Evolutionary conservation across 1,140 invertebrate genomes (phyloP), one percentile per base, ranked within the genome.

Genomic region (Drosophila kurseongensis): DNA sequence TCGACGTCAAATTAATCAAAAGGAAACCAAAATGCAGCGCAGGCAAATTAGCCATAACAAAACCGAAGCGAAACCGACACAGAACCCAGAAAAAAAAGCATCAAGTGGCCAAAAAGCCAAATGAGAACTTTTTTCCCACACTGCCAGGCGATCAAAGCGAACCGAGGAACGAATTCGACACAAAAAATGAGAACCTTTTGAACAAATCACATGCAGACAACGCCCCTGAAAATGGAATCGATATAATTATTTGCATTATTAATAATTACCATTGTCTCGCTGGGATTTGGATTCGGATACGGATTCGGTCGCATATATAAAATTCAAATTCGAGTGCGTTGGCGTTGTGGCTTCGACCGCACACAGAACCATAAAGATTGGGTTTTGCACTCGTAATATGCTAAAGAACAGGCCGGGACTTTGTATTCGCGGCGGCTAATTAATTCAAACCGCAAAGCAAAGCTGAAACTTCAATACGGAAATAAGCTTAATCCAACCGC

Each of bases 191-290:
- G 60, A 81, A 68, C 74, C 68, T 82, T 82, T 78, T 18, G 54
- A 76, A 71, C 80, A 83, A 83, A 75, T 83, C 80, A 73, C 60
- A 71, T 60, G 71, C 50, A 58, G 79, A 62, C 83, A 88, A 86
- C 83, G 83, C 83, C 83, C 83, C 79, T 77, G 84, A 86, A 86
- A 75, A 77, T 84, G 76, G 78, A 88, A 88, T 89, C 83, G 80
- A 88, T 88, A 88, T 88, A 88, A 88, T 88, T 88, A 88, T 88
- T 88, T 88, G 83, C 83, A 88, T 89, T 88, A 88, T 84, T 88
- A 89, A 88, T 88, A 88, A 88, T 88, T 89, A 88, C 80, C 76
- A 89, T 89, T 88, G 84, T 89, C 72, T 75, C 47, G 80, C 48
- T 84, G 48, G 35, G 60, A 56, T 69, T 76, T 69, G 45, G 61